Evolutionary conservation across 2,888 invertebrate genomes (phyloP).

Genomic region (Tuberolachnus salignus): DNA sequence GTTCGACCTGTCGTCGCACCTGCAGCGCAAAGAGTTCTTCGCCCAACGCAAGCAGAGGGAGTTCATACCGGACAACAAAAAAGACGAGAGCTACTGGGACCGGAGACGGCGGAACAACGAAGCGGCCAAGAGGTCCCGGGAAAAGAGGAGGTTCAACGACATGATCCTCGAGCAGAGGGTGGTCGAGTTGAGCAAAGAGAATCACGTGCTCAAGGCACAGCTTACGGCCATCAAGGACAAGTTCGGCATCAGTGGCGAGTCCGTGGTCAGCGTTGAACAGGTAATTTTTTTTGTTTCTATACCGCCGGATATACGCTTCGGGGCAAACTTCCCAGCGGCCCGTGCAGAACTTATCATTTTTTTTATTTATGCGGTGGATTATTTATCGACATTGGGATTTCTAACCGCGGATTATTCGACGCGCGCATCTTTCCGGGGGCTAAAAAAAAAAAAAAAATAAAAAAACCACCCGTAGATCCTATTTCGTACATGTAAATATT

Average conservation of each 20-base stretch:
- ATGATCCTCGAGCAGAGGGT: constrained; percentile 95
- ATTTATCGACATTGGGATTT: no score
- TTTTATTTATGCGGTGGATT: neutral
- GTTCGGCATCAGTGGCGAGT: constrained; percentile 87
- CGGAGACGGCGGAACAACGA: constrained; percentile 94
- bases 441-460: no score
- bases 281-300: constrained; percentile 17
- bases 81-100: constrained; percentile 98
- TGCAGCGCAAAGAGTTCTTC: constrained; percentile 80
- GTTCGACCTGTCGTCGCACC: constrained; percentile 57
- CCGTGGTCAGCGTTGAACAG: constrained; percentile 85
- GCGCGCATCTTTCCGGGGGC: no score
- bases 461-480: no score
- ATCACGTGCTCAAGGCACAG: constrained; percentile 91
- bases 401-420: neutral
- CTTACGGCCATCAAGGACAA: constrained; percentile 91
- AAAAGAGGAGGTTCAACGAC: constrained; percentile 94
- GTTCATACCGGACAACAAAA: constrained; percentile 95
- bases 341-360: no score
- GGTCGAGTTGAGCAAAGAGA: constrained; percentile 92
- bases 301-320: neutral
- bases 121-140: constrained; percentile 94
- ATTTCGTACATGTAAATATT: no score
- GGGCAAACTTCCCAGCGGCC: no score
- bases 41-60: constrained; percentile 92